A percentile compares a stretch with the other conserved stretches of the same genome.
These are phyloP conservation scores for Oxyura jamaicensis DNA, from an alignment of 2,113 vertebrate species.

Conservation along the genomic window DNA sequence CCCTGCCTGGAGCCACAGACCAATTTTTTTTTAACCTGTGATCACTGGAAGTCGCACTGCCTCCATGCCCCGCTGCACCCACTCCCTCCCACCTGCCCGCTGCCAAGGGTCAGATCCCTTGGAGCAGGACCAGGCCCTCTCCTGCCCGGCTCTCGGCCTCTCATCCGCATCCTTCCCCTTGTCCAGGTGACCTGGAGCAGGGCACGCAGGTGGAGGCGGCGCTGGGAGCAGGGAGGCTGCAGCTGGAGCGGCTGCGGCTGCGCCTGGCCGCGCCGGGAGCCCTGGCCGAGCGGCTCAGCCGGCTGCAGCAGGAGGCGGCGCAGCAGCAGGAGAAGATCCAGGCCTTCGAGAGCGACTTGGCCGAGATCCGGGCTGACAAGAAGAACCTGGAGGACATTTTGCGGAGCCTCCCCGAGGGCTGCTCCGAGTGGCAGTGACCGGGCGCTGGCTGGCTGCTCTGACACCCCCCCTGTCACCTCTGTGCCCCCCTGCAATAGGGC, in stretches of 20 bases:
- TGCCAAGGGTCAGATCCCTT: neutral
- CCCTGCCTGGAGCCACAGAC: neutral
- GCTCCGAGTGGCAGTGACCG: constrained; percentile 68
- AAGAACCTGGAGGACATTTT: constrained; percentile 88
- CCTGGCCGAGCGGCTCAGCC: constrained; percentile 81
- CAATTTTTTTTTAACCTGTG: neutral
- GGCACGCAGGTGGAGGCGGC: neutral
- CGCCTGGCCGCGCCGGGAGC: constrained; percentile 70
- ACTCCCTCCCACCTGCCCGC: neutral
- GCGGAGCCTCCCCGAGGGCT: constrained; percentile 82
- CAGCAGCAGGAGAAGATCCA: constrained; percentile 81
- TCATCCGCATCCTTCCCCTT: neutral
- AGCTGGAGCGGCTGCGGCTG: constrained; percentile 77
- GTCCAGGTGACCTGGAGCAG: constrained; percentile 48
- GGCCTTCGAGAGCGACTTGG: constrained; percentile 80
- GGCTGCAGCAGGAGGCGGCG: constrained; percentile 77
- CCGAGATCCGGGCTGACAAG: constrained; percentile 85
- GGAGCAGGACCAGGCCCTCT: neutral
- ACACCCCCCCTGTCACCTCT: neutral
- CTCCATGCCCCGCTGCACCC: constrained; percentile 13
- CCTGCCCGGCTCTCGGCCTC: neutral
- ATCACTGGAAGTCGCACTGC: neutral
- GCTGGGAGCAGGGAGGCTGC: constrained; percentile 77
- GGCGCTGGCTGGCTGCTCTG: neutral
- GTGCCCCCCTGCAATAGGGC: neutral